Percentiles rank a stretch among this genome's conserved stretches.
Conservation (phyloP, 2,797 vertebrate species). For the Setipinna tenuifilis region DNA sequence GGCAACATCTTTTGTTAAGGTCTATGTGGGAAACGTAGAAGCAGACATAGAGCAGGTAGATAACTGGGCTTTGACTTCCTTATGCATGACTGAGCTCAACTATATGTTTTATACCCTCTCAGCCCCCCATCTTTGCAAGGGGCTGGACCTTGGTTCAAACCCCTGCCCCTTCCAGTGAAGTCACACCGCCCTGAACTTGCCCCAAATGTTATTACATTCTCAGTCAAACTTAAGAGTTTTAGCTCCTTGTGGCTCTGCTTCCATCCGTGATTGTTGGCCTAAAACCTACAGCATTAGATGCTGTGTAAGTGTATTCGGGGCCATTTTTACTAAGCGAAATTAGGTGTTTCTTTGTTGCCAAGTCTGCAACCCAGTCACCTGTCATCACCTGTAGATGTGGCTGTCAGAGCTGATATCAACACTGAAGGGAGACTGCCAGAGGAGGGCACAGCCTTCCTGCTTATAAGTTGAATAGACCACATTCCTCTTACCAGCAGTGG, state of each 20-base stretch:
- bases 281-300: not conserved
- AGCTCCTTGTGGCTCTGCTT: not conserved
- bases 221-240: not conserved
- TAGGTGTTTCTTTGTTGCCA: not conserved
- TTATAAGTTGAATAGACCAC: slow-evolving; percentile 37
- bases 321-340: not conserved
- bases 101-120: slow-evolving; percentile 66
- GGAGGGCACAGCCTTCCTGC: slow-evolving; percentile 63
- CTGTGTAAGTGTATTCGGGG: not conserved
- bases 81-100: slow-evolving; percentile 61
- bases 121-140: slow-evolving; percentile 61
- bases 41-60: slow-evolving; percentile 58
- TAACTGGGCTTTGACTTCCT: slow-evolving; percentile 58
- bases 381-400: slow-evolving; percentile 17
- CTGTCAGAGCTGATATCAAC: slow-evolving; percentile 29
- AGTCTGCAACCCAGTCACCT: not conserved
- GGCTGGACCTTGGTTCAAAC: slow-evolving; percentile 58
- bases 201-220: slow-evolving; percentile 1
- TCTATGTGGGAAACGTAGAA: slow-evolving; percentile 58
- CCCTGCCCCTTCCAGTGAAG: slow-evolving; percentile 47
- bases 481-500: not conserved
- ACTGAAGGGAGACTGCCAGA: slow-evolving; percentile 55
- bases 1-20: slow-evolving; percentile 59
- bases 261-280: not conserved
- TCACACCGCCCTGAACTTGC: slow-evolving; percentile 28